phyloP scores from a whole-genome alignment of 2,113 vertebrate genomes.

The Onychorhynchus coronatus region DNA sequence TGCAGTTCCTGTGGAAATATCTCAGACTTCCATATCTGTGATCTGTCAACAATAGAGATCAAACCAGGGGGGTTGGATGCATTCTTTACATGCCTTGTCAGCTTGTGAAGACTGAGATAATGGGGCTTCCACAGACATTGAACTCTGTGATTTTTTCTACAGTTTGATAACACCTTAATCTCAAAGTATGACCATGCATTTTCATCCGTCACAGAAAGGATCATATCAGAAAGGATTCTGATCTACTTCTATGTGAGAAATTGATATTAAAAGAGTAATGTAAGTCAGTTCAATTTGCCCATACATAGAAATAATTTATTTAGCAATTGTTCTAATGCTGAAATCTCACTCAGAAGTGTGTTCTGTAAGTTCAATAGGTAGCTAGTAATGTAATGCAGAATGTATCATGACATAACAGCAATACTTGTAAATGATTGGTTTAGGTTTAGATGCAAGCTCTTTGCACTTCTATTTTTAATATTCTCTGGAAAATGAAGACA shows the following conservation, averaged over 20 bases:
- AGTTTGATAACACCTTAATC: slow-evolving; percentile 56
- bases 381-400: not conserved
- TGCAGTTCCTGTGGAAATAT: slow-evolving; percentile 10
- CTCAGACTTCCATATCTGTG: slow-evolving; percentile 42
- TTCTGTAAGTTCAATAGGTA: not conserved
- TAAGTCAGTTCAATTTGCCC: not conserved
- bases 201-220: slow-evolving; percentile 3
- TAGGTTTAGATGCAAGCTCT: not conserved
- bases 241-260: not conserved
- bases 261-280: not conserved
- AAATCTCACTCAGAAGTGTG: not conserved
- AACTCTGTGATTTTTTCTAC: slow-evolving; percentile 36
- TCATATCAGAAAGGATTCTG: not conserved
- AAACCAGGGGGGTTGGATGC: not conserved
- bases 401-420: not conserved
- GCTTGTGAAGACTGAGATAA: slow-evolving; percentile 55
- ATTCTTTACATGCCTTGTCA: slow-evolving; percentile 49
- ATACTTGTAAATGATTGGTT: not conserved
- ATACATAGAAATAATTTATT: not conserved
- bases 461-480: not conserved
- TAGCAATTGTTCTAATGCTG: not conserved
- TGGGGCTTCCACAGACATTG: slow-evolving; percentile 37
- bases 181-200: slow-evolving; percentile 4
- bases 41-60: slow-evolving; percentile 49
- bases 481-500: not conserved